These are phyloP conservation scores for Tiliacea aurago DNA, from an alignment of 2,888 invertebrate genomes.

Conservation along the genomic window DNA sequence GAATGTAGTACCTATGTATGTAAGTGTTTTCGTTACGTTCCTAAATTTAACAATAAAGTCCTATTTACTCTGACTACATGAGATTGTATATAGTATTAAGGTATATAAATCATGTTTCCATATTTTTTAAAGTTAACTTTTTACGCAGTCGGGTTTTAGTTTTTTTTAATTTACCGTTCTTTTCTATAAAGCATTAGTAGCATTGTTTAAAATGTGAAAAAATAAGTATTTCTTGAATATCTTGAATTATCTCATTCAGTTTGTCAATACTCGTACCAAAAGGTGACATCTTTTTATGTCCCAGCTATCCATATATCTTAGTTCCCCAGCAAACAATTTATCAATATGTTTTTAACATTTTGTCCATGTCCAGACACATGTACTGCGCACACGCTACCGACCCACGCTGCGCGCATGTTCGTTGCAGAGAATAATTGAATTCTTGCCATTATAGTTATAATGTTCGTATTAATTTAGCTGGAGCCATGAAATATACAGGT, in stretches of 20 bases:
- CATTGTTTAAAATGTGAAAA: neutral
- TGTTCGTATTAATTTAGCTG: slow-evolving; percentile 66
- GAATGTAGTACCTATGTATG: too few species aligned
- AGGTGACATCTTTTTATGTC: slow-evolving; percentile 29
- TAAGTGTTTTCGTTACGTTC: too few species aligned
- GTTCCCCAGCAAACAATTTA: slow-evolving; percentile 53
- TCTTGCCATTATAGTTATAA: slow-evolving; percentile 65
- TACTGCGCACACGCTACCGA: slow-evolving; percentile 65
- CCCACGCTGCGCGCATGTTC: slow-evolving; percentile 65
- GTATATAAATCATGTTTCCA: too few species aligned
- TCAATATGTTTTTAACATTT: slow-evolving; percentile 63
- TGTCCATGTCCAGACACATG: slow-evolving; percentile 58
- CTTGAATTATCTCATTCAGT: slow-evolving; percentile 4
- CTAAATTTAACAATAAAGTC: too few species aligned
- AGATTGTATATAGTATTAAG: too few species aligned
- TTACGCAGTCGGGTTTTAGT: too few species aligned
- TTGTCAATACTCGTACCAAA: slow-evolving; percentile 19
- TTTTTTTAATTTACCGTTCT: neutral
- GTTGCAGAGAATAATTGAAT: slow-evolving; percentile 66
- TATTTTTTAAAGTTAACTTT: too few species aligned
- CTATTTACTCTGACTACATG: too few species aligned
- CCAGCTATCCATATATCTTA: slow-evolving; percentile 39
- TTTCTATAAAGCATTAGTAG: neutral
- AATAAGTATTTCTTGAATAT: neutral
- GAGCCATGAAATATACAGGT: slow-evolving; percentile 57